These are phyloP conservation scores for Matsumurasca onukii DNA, from an alignment of 1,140 invertebrate genomes.

Conservation along the genomic window DNA sequence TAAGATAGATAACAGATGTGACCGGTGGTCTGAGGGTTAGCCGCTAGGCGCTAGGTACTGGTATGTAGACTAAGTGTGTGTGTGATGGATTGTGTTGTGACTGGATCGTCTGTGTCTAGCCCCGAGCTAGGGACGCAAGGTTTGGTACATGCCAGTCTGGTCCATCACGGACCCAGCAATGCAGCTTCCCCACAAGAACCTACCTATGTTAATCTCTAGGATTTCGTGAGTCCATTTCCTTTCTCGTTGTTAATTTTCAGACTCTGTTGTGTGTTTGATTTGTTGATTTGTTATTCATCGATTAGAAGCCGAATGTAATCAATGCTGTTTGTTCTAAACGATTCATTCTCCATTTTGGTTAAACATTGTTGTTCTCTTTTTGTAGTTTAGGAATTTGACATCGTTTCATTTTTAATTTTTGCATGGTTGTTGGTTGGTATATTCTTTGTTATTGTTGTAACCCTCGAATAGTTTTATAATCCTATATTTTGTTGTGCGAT, in stretches of 20 bases:
- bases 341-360: slow-evolving; percentile 33
- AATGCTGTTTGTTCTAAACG: slow-evolving; percentile 31
- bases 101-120: slow-evolving; percentile 39
- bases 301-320: slow-evolving; percentile 15
- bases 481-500: neutral
- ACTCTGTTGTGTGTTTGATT: slow-evolving; percentile 40
- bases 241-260: slow-evolving; percentile 34
- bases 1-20: too few species aligned
- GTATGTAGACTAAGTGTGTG: too few species aligned
- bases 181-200: slow-evolving; percentile 83
- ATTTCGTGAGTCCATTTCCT: slow-evolving; percentile 42
- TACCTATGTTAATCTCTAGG: slow-evolving; percentile 91
- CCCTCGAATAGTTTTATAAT: neutral
- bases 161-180: slow-evolving; percentile 57
- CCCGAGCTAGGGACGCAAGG: slow-evolving; percentile 38
- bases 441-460: slow-evolving; percentile 18
- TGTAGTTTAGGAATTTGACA: slow-evolving; percentile 25
- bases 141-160: slow-evolving; percentile 37
- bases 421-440: slow-evolving; percentile 7
- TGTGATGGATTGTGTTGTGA: too few species aligned
- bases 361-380: slow-evolving; percentile 33
- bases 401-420: slow-evolving; percentile 28
- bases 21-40: too few species aligned
- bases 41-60: too few species aligned
- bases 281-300: slow-evolving; percentile 36